Evolutionary conservation across 2,797 vertebrate species (phyloP).

Genomic region (Loris lydekkerianus): DNA sequence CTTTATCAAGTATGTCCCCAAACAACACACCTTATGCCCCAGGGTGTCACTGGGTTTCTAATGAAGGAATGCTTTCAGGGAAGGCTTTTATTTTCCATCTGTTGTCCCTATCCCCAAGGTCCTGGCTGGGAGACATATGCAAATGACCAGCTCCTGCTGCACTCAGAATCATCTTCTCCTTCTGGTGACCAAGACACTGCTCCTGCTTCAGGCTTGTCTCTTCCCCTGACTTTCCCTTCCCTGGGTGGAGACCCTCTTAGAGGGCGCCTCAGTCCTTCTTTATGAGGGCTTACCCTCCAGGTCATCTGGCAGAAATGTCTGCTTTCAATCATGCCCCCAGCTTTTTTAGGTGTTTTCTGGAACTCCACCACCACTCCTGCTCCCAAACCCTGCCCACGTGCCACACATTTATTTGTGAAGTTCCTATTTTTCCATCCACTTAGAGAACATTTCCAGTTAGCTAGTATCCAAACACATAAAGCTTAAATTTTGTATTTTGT

Average conservation of each 20-base stretch:
- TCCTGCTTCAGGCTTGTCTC: neutral
- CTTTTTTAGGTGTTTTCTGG: neutral
- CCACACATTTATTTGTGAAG: neutral
- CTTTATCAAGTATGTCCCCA: neutral
- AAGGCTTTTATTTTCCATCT: neutral
- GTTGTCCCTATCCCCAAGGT: neutral
- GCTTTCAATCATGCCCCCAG: neutral
- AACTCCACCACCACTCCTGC: neutral
- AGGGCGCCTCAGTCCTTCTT: neutral
- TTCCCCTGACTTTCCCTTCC: neutral
- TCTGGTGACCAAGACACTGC: neutral
- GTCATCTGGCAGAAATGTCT: neutral
- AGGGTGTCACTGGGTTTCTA: neutral
- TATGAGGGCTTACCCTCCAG: neutral
- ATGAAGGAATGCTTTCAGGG: neutral
- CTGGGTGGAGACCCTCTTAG: neutral
- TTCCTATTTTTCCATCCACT: neutral
- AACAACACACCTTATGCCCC: neutral
- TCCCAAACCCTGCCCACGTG: neutral
- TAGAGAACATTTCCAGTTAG: neutral
- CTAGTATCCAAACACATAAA: neutral
- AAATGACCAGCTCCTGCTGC: neutral
- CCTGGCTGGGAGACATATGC: neutral
- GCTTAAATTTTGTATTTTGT: conserved; percentile 31
- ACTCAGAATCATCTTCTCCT: neutral